phyloP scores from a whole-genome alignment of 1,140 invertebrate genomes.

The Papilio xuthus region DNA sequence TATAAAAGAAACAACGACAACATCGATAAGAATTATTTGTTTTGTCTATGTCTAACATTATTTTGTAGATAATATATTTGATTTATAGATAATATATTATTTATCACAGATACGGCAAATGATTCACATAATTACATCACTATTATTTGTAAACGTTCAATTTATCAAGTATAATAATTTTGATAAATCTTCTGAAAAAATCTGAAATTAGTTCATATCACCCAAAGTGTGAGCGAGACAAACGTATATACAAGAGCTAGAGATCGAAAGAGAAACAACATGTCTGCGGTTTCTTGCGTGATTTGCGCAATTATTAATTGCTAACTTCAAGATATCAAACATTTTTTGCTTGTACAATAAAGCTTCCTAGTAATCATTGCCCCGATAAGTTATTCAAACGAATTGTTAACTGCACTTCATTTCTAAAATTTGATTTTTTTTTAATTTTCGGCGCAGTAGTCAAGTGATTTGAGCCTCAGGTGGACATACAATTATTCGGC shows the following conservation, averaged over 20 bases:
- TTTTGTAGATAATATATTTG: background rate
- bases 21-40: background rate
- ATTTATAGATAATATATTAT: background rate
- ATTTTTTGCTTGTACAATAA: background rate
- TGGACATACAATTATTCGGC: background rate
- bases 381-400: background rate
- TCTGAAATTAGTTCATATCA: background rate
- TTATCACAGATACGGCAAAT: background rate
- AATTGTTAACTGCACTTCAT: background rate
- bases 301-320: background rate
- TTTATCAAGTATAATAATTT: background rate
- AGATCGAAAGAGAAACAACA: background rate
- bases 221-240: background rate
- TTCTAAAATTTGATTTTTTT: background rate
- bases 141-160: background rate
- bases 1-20: no score
- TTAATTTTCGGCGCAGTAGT: background rate
- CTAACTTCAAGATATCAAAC: background rate
- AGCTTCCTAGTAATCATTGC: background rate
- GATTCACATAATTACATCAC: conserved; percentile 9
- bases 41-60: background rate
- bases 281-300: background rate
- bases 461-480: background rate
- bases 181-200: background rate
- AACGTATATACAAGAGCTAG: background rate